Base-by-base conservation (phyloP, 2,797 vertebrate genomes). In the Melanotaenia nigrans region DNA sequence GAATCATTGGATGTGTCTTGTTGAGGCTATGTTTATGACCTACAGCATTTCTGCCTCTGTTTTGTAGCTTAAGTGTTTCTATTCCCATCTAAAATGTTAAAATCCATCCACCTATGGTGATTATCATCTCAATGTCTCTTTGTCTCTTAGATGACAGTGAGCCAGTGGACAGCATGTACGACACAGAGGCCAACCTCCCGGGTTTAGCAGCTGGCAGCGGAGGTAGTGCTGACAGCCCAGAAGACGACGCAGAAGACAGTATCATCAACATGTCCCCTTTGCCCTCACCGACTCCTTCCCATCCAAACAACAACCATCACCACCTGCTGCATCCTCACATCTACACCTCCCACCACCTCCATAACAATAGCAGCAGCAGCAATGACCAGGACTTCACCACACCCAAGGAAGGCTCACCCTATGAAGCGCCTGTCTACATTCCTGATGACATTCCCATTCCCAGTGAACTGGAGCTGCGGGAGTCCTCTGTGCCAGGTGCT, bases 391-490 rank as follows among this genome's bases (percentile, higher is more conserved):
- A 97, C 94, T 97, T 97, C 95, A 97, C 96, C 80, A 93, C 91
- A 69, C 96, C 97, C 85, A 99, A 99, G 93, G 97, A 99, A 91
- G 97, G 97, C 82, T 99, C 97, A 24, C 97, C 97, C 24, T 99
- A 99, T 1, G 97, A 98, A 92, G 97, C 97, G 65, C 97, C 97
- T 0, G 98, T 99, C 95, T 99, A 98, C 96, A 98, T 99, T 95
- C 97, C 97, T 0, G 98, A 99, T 38, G 98, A 99, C 95, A 98
- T 99, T 95, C 97, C 97, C 78, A 95, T 99, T 92, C 98, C 98
- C 20, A 85, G 94, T 8, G 96, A 98, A 89, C 96, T 99, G 85
- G 98, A 99, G 93, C 95, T 99, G 83, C 94, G 97, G 30, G 98
- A 99, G 92, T 99, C 98, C 71, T 98, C 97, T n/a, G 91, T 98